A percentile compares a stretch with the other conserved stretches of the same genome.
These are phyloP conservation scores for Brachionus rotundiformis DNA, from an alignment of 1,140 invertebrate genomes.

Conservation along the genomic window DNA sequence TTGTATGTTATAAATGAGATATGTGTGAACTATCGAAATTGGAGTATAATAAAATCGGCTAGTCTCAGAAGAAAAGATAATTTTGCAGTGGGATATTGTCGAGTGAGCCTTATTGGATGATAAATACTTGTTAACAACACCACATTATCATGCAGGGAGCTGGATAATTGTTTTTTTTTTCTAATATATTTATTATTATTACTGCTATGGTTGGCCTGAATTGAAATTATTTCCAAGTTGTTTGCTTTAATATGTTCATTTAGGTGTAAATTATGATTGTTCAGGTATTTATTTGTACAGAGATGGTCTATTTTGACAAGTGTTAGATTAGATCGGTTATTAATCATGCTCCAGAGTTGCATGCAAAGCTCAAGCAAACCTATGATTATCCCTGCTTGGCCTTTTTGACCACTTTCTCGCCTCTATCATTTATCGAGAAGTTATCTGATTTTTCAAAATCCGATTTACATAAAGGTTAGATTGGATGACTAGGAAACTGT, in stretches of 20 bases:
- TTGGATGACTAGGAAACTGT: not conserved
- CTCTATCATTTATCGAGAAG: not conserved
- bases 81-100: not conserved
- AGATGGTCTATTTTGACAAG: conserved; percentile 30
- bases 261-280: not conserved
- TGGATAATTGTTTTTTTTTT: not conserved
- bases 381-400: conserved; percentile 48
- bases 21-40: conserved; percentile 33
- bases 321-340: conserved; percentile 24
- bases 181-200: too few species aligned
- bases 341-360: not conserved
- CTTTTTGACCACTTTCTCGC: not conserved
- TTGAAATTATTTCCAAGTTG: conserved; percentile 14
- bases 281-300: conserved; percentile 8
- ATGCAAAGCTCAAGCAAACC: conserved; percentile 5
- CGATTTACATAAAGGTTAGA: conserved; percentile 33
- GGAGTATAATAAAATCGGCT: not conserved
- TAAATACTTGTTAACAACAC: conserved; percentile 37
- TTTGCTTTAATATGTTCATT: not conserved
- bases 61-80: conserved; percentile 7
- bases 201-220: too few species aligned
- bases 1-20: not conserved
- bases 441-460: conserved; percentile 4
- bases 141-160: conserved; percentile 27
- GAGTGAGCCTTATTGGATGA: conserved; percentile 1